These are phyloP conservation scores for Heliothis subflexa DNA, from an alignment of 1,140 invertebrate genomes.

Conservation along the genomic window DNA sequence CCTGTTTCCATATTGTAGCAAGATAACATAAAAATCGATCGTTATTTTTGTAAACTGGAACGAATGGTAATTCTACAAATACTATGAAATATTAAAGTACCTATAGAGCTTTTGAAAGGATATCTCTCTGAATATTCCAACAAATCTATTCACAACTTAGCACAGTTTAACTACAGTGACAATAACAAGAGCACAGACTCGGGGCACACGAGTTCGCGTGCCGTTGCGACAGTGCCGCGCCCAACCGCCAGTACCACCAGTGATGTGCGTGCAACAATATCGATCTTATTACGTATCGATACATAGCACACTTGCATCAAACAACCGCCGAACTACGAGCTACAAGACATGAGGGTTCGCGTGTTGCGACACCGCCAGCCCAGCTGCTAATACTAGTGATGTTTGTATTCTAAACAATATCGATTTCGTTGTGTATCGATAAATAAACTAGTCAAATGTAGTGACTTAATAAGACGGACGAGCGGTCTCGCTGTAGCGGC, in stretches of 20 bases:
- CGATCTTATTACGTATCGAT: constrained; percentile 54
- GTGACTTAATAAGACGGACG: constrained; percentile 23
- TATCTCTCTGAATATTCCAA: no score
- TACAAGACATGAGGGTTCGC: constrained; percentile 22
- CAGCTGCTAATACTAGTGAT: constrained; percentile 26
- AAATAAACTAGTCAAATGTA: constrained; percentile 16
- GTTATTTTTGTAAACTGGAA: no score
- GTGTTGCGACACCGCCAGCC: constrained; percentile 14
- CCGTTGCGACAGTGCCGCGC: constrained; percentile 40
- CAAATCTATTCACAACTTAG: neutral
- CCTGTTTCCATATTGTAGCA: no score
- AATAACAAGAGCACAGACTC: constrained; percentile 19
- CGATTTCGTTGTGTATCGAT: constrained; percentile 24
- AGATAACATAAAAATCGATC: no score
- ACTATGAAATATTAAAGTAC: no score
- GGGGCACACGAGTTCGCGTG: constrained; percentile 46
- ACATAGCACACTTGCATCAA: constrained; percentile 27
- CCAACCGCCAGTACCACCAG: constrained; percentile 52
- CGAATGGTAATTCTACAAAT: no score
- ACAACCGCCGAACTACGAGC: constrained; percentile 10
- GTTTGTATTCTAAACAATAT: constrained; percentile 29
- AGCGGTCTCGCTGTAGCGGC: neutral
- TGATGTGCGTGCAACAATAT: constrained; percentile 69
- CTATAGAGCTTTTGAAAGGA: no score
- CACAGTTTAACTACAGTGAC: constrained; percentile 1